These are phyloP conservation scores for Drosophila punjabiensis DNA, from an alignment of 1,140 invertebrate genomes.

Conservation along the genomic window DNA sequence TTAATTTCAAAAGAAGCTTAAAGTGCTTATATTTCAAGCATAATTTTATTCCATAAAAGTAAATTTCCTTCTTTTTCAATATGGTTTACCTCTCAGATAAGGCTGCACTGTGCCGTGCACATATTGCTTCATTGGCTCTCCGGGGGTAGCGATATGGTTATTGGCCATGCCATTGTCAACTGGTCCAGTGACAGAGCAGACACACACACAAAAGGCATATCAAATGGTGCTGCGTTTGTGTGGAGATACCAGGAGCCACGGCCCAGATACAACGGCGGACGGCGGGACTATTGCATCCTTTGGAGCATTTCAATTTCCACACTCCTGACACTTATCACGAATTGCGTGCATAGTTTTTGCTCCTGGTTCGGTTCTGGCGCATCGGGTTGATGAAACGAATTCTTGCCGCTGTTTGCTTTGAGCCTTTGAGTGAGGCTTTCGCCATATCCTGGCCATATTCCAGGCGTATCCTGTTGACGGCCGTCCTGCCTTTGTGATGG, in stretches of 20 bases:
- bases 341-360: slow-evolving; percentile 49
- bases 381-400: slow-evolving; percentile 63
- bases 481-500: slow-evolving; percentile 31
- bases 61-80: background rate
- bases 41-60: background rate
- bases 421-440: slow-evolving; percentile 56
- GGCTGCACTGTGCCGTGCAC: background rate
- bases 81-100: background rate
- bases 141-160: slow-evolving; percentile 27
- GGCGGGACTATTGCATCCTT: slow-evolving; percentile 63
- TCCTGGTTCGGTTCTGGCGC: slow-evolving; percentile 24
- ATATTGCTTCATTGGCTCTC: slow-evolving; percentile 17
- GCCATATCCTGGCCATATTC: slow-evolving; percentile 58
- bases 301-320: slow-evolving; percentile 69
- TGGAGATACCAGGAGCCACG: slow-evolving; percentile 2
- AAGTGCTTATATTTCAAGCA: background rate
- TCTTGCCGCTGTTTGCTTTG: slow-evolving; percentile 61
- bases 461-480: slow-evolving; percentile 37
- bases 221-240: slow-evolving; percentile 39
- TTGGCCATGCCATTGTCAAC: slow-evolving; percentile 53
- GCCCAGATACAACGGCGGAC: slow-evolving; percentile 11
- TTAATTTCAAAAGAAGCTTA: background rate
- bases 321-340: slow-evolving; percentile 55
- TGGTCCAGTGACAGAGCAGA: slow-evolving; percentile 49
- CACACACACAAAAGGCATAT: slow-evolving; percentile 48